Percentiles rank a stretch among this genome's conserved stretches.
Evolutionary conservation across 1,140 invertebrate genomes (phyloP).

Genomic region (Hyposmocoma kahamanoa): DNA sequence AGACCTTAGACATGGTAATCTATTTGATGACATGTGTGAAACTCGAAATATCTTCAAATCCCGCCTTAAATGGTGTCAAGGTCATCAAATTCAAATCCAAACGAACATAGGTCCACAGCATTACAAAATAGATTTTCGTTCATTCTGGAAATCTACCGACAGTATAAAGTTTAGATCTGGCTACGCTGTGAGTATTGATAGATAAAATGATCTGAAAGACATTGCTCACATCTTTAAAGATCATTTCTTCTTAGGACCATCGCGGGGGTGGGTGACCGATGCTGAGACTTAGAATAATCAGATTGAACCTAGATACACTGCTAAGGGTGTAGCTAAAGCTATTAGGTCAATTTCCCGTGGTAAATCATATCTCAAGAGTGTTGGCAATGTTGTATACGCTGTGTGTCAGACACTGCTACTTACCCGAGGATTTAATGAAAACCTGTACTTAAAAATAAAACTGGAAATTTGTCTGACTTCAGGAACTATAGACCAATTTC

Average conservation of each 20-base stretch:
- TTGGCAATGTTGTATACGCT: not conserved
- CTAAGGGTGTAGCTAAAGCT: not conserved
- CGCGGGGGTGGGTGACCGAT: not conserved
- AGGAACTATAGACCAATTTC: constrained; percentile 9
- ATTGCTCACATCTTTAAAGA: not conserved
- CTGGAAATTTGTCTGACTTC: not conserved
- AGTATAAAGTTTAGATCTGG: not conserved
- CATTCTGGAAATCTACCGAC: not conserved
- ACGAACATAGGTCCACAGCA: not conserved
- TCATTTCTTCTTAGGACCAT: not conserved
- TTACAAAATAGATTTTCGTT: not conserved
- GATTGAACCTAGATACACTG: not conserved
- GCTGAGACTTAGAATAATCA: not conserved
- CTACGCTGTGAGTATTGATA: not conserved
- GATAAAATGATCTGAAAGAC: not conserved
- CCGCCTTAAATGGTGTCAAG: constrained; percentile 1
- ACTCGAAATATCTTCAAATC: not conserved
- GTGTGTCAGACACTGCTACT: not conserved
- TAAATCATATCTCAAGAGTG: not conserved
- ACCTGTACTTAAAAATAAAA: constrained; percentile 7
- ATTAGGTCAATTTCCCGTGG: not conserved
- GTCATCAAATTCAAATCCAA: not conserved
- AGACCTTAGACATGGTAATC: not conserved
- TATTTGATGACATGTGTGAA: not conserved
- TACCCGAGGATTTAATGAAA: not conserved